Evolutionary conservation across 2,797 vertebrate species (phyloP), one percentile per base, ranked within the genome.

Genomic region (Myotis pilosus): DNA sequence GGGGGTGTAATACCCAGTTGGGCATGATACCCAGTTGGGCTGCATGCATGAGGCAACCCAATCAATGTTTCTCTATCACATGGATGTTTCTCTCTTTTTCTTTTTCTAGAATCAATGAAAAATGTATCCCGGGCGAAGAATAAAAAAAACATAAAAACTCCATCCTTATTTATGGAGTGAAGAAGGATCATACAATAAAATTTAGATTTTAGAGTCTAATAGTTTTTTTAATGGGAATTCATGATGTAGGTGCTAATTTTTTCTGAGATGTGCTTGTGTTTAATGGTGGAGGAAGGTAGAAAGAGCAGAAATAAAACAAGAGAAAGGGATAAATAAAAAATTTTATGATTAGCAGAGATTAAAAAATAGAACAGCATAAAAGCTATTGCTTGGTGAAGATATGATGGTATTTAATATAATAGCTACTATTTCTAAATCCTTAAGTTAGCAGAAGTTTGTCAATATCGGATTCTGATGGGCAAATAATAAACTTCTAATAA

Each of bases 131-230:
- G 28, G 62, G 30, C 16, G 5, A 64, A 30, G 28, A 64, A n/a
- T 64, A 8, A 64, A n/a, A 64, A 36, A 17, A n/a, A 3, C 4
- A 33, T 22, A 22, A 87, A 17, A n/a, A 17, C 19, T 57, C n/a
- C 5, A 64, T 2, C 23, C 57, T 23, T 64, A 49, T 71, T 41
- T 74, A n/a, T 79, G 16, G 57, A 79, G 22, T 87, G 71, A 47
- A 49, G 25, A 76, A 79, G 51, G 36, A 28, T 84, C 68, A 88
- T 55, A 79, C 15, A 22, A 44, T 62, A 55, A 91, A 89, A 78
- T 71, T 30, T 83, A 91, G 89, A 89, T 87, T 95, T 91, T 53
- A 74, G 57, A 91, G 66, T 55, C 68, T 38, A 57, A 62, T 30
- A 69, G 44, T 22, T 49, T 68, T 66, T 93, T 53, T 17, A 51